Evolutionary conservation across 2,113 vertebrate genomes (phyloP), one percentile per base, ranked within the genome.

Genomic region (Castor canadensis): DNA sequence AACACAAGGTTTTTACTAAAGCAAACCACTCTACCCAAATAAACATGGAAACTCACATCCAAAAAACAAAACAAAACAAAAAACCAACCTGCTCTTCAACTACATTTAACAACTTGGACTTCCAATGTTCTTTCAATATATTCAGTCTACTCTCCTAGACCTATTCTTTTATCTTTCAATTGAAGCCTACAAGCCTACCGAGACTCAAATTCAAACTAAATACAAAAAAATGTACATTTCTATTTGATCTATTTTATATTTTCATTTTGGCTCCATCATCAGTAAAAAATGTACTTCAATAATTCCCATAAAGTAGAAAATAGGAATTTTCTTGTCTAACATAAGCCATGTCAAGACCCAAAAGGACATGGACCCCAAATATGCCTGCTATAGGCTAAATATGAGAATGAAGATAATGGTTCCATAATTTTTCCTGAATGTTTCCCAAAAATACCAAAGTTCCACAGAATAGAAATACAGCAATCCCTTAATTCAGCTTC

Each of bases 1-100:
- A 93, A 96, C 69, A 66, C 26, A 93, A 69, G n/a, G 38, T 69
- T 92, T 93, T 79, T 92, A 82, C 75, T 92, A 83, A 77, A n/a
- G 60, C 67, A 95, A 97, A 82, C 87, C 45, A 92, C 11, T 88
- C 52, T 85, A 90, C 38, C 62, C 76, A 96, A 97, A 96, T 85
- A 97, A 96, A 95, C 66, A 90, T 3, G 28, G 72, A 92, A 43
- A 54, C 22, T 92, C 84, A 92, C 49, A 75, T 62, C 72, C 6
- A 54, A 73, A 56, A 73, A 58, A 73, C n/a, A 58, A 38, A 69
- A 26, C 30, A 45, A 17, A 9, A n/a, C 28, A 73, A 49, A 43
- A 75, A 35, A 17, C 35, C 15, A 92, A 38, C 9, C 28, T 62
- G 17, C 38, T 80, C 66, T 83, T 89, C 73, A 85, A 82, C 43